phyloP scores from a whole-genome alignment of 37 sponge, comb jelly and placozoan genomes.

The Chondrosia reniformis region DNA sequence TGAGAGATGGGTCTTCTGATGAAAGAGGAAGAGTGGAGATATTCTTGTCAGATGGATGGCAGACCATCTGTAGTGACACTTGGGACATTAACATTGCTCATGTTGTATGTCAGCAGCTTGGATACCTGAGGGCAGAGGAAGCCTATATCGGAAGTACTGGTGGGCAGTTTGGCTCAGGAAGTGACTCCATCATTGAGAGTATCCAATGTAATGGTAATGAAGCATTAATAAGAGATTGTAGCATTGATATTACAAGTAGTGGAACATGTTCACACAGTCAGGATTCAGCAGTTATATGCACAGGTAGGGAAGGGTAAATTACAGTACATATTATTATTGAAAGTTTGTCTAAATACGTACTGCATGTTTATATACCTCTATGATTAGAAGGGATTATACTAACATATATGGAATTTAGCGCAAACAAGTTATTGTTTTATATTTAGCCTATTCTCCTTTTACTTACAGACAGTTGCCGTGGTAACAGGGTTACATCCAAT shows the following conservation, averaged over 20 bases:
- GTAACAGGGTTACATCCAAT: too few species aligned
- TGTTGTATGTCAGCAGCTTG: constrained; percentile 19
- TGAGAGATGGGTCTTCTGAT: constrained; percentile 1
- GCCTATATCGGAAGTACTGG: background rate
- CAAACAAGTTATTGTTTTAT: too few species aligned
- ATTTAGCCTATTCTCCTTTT: too few species aligned
- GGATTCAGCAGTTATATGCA: constrained; percentile 8
- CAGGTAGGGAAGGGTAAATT: too few species aligned
- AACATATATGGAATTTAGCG: too few species aligned
- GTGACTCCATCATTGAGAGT: constrained; percentile 5
- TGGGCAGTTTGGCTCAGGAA: constrained; percentile 1
- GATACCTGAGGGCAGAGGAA: constrained; percentile 14
- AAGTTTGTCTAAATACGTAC: too few species aligned
- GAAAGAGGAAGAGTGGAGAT: constrained; percentile 12
- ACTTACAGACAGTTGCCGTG: too few species aligned
- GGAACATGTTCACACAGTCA: background rate
- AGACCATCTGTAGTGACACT: background rate
- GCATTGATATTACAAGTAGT: background rate
- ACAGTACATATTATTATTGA: too few species aligned
- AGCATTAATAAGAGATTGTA: background rate
- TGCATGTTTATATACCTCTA: too few species aligned
- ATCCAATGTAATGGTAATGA: background rate
- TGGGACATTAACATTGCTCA: constrained; percentile 4
- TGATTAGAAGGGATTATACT: too few species aligned
- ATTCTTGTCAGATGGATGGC: background rate